Evolutionary conservation across 30 jellyfish, hydroid and myxozoan genomes (phyloP).

Genomic region (Pelagia noctiluca): DNA sequence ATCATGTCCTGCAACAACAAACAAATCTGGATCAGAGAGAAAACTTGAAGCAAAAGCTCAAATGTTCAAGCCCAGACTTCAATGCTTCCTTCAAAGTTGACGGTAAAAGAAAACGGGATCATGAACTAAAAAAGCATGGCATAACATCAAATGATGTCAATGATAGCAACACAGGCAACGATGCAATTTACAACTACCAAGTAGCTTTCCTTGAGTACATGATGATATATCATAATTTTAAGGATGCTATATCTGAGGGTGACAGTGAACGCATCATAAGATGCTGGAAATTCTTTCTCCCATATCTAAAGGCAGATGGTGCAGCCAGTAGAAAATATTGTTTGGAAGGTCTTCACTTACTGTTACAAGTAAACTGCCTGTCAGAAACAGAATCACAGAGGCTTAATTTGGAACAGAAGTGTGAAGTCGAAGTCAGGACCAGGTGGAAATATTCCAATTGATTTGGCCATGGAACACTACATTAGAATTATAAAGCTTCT

Average conservation of each 20-base stretch:
- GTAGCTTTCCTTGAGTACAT: neutral
- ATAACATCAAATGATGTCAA: neutral
- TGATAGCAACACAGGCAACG: neutral
- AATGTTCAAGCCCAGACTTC: neutral
- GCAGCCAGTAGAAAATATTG: constrained; percentile 30
- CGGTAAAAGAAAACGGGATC: neutral
- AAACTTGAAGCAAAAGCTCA: neutral
- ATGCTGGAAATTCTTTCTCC: constrained; percentile 7
- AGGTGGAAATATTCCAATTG: constrained; percentile 59
- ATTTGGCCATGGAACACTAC: constrained; percentile 43
- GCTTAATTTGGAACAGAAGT: constrained; percentile 52
- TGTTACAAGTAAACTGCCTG: constrained; percentile 28
- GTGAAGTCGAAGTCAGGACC: constrained; percentile 19
- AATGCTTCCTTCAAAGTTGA: neutral
- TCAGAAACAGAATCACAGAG: constrained; percentile 35
- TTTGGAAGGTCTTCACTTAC: constrained; percentile 43
- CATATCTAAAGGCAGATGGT: constrained; percentile 27
- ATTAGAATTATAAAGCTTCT: constrained; percentile 9
- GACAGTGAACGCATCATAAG: constrained; percentile 14
- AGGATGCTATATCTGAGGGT: constrained; percentile 19
- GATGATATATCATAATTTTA: neutral
- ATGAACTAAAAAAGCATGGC: neutral
- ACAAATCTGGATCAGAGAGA: neutral
- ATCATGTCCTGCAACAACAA: neutral
- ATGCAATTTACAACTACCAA: constrained; percentile 10